A percentile compares a stretch with the other conserved stretches of the same genome.
phyloP scores from a whole-genome alignment of 1,140 invertebrate species.

The Patella vulgata region DNA sequence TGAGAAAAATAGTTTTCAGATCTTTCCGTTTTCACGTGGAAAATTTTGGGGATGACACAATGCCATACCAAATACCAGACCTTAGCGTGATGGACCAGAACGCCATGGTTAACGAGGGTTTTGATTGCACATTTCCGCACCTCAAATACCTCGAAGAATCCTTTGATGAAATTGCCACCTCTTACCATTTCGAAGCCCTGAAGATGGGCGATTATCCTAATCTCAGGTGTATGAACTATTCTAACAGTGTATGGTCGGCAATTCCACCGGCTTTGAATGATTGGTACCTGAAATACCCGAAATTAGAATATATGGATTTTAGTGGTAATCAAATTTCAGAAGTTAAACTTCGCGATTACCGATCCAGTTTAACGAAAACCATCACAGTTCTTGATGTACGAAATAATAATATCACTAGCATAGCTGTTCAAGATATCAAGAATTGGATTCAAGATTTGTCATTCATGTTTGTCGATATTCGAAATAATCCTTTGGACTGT shows the following conservation, averaged over 20 bases:
- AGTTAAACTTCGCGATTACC: slow-evolving; percentile 5
- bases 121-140: too few relatives aligned
- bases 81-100: too few relatives aligned
- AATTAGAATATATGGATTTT: slow-evolving; percentile 39
- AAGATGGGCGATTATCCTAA: slow-evolving; percentile 10
- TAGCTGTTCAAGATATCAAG: slow-evolving; percentile 27
- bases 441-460: slow-evolving; percentile 15
- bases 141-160: too few relatives aligned
- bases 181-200: too few relatives aligned
- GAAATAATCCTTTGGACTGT: slow-evolving; percentile 41
- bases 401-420: slow-evolving; percentile 38
- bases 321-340: slow-evolving; percentile 37
- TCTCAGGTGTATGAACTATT: slow-evolving; percentile 32
- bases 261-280: slow-evolving; percentile 24
- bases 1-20: too few relatives aligned
- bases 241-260: slow-evolving; percentile 20
- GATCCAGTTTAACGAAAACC: background rate
- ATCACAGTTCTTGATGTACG: slow-evolving; percentile 29
- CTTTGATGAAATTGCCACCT: too few relatives aligned
- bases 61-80: too few relatives aligned
- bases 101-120: too few relatives aligned
- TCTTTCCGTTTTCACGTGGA: too few relatives aligned
- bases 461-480: slow-evolving; percentile 34
- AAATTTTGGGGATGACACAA: too few relatives aligned
- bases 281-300: slow-evolving; percentile 38